Evolutionary conservation across 2,797 vertebrate genomes (phyloP), one percentile per base, ranked within the genome.

Genomic region (Smutsia gigantea): DNA sequence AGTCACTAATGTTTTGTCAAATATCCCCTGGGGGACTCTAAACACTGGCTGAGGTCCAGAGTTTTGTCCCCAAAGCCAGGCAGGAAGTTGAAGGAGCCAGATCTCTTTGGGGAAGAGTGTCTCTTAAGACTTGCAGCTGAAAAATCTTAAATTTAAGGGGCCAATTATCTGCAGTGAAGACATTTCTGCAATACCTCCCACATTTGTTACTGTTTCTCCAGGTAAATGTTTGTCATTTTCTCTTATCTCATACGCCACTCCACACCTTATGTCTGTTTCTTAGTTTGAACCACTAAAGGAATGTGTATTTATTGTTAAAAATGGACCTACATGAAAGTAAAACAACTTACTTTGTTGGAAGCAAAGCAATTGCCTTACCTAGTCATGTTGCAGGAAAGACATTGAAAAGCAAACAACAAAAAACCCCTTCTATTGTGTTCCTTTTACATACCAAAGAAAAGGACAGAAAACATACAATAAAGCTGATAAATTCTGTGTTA

Each of bases 1-100:
- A 57, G 29, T 23, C 25, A 49, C 72, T 97, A 92, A 94, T 90
- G 93, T 96, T 96, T 97, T 96, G 78, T 93, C 89, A 96, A 97
- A 79, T 84, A 71, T 92, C 27, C 87, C 31, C 69, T 61, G 42
- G 51, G 31, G 23, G 18, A 63, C 68, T 59, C 21, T 51, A 59
- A 95, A 42, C 49, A 9, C 27, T 66, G 77, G 77, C 49, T 61
- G 55, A 94, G 27, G 19, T 81, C n/a, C 79, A 90, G 84, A 77
- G n/a, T 87, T 97, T 82, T 90, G 55, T 88, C 51, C 57, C 55
- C 90, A 66, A 59, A 93, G 37, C 37, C 68, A 29, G 46, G 69
- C 29, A 5, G 68, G 49, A 94, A 86, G 14, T 55, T 29, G 18
- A 96, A 94, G 46, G 74, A 90, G 13, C 39, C 81, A 55, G 37